These are phyloP conservation scores for Petrosia ficiformis DNA, from an alignment of 37 sponge, comb jelly and placozoan genomes.

Conservation along the genomic window DNA sequence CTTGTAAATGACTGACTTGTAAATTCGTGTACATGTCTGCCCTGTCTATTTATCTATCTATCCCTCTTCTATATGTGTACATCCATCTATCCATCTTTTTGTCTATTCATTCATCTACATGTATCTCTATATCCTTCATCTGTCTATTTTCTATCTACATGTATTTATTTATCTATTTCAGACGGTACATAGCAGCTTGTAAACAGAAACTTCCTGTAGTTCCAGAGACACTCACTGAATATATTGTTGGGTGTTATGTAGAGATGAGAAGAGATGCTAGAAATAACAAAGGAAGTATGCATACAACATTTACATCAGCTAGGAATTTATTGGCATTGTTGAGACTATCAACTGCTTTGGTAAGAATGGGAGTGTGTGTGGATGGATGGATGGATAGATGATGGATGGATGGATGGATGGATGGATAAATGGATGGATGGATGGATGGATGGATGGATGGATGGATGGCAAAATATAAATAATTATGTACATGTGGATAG, in stretches of 20 bases:
- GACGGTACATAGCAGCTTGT: constrained; percentile 84
- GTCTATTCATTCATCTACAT: constrained; percentile 97
- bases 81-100: too few species aligned
- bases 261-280: constrained; percentile 90
- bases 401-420: too few species aligned
- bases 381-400: too few species aligned
- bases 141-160: constrained; percentile 76
- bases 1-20: too few species aligned
- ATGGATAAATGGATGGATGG: too few species aligned
- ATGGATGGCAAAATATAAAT: too few species aligned
- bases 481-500: too few species aligned
- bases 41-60: too few species aligned
- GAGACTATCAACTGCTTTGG: constrained; percentile 91
- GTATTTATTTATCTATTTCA: constrained; percentile 8
- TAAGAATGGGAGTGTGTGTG: constrained; percentile 28
- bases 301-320: constrained; percentile 93
- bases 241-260: constrained; percentile 87
- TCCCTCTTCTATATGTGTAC: too few species aligned
- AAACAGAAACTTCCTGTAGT: constrained; percentile 87
- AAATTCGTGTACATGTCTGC: constrained; percentile 57
- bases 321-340: constrained; percentile 92
- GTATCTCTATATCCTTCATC: constrained; percentile 72
- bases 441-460: too few species aligned
- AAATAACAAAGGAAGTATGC: constrained; percentile 61
- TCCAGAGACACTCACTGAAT: constrained; percentile 89